Conservation (phyloP, 2,797 vertebrate species). For the Betta splendens region DNA sequence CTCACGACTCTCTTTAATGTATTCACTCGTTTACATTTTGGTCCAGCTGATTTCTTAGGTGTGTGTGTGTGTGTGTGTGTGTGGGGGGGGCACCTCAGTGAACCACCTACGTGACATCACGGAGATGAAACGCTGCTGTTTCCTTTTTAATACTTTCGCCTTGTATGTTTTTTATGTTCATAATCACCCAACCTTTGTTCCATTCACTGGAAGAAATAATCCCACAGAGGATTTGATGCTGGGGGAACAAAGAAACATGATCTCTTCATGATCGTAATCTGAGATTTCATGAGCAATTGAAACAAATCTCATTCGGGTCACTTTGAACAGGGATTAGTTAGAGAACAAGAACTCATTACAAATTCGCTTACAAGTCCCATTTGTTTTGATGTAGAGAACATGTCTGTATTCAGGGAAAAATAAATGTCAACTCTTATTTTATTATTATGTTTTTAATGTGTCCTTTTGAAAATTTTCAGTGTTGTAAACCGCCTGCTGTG, state of each 20-base stretch:
- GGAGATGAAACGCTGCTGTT: slow-evolving; percentile 19
- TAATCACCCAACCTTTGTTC: slow-evolving; percentile 38
- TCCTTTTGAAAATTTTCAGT: neutral
- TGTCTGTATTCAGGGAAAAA: neutral
- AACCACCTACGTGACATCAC: neutral
- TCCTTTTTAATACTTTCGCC: slow-evolving; percentile 9
- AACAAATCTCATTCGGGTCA: slow-evolving; percentile 35
- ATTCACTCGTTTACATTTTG: neutral
- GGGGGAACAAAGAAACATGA: slow-evolving; percentile 30
- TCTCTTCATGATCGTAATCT: slow-evolving; percentile 27
- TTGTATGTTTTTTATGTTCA: slow-evolving; percentile 26
- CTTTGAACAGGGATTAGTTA: slow-evolving; percentile 40
- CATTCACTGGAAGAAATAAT: slow-evolving; percentile 41
- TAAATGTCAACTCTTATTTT: neutral
- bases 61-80: too few relatives aligned
- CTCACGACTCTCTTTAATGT: slow-evolving; percentile 14
- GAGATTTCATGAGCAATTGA: slow-evolving; percentile 25
- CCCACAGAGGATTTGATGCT: slow-evolving; percentile 43
- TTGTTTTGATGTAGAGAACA: neutral
- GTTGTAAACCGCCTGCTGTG: neutral
- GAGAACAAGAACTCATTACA: slow-evolving; percentile 19
- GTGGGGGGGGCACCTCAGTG: too few relatives aligned
- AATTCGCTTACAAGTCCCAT: slow-evolving; percentile 1
- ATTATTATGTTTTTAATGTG: neutral
- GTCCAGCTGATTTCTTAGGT: neutral